These are phyloP conservation scores for Lepidostoma basale DNA, from an alignment of 1,140 invertebrate species.

Conservation along the genomic window DNA sequence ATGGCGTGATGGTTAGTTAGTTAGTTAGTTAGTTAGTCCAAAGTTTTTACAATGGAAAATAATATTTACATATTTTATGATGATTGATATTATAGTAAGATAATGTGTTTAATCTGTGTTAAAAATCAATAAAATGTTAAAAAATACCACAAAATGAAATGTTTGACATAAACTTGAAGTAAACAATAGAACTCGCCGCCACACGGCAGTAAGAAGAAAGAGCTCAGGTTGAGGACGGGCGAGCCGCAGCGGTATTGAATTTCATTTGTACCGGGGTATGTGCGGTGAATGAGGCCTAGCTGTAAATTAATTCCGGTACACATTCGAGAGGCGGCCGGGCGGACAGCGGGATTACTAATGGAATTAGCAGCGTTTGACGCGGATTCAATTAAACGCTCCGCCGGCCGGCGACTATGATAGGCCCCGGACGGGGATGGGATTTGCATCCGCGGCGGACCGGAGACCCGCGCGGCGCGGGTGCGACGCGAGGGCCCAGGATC, in stretches of 20 bases:
- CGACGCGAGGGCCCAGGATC: background rate
- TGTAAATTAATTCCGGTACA: conserved; percentile 28
- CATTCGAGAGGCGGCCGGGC: conserved; percentile 17
- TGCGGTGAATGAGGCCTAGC: background rate
- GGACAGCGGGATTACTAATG: conserved; percentile 40
- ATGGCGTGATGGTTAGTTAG: no score
- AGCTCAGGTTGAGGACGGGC: background rate
- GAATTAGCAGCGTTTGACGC: conserved; percentile 44
- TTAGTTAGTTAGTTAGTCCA: no score
- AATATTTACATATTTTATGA: no score
- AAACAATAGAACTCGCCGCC: no score
- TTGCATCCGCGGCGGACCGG: background rate
- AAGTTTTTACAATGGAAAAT: no score
- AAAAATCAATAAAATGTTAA: no score
- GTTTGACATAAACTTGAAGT: no score
- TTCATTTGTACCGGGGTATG: background rate
- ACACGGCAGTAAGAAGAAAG: no score
- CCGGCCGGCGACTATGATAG: conserved; percentile 26
- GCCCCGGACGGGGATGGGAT: background rate
- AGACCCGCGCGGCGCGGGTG: no score
- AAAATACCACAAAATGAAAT: no score
- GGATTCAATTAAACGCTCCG: conserved; percentile 44
- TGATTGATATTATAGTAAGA: no score
- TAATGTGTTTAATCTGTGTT: no score
- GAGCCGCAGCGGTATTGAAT: background rate